phyloP scores from a whole-genome alignment of 2,113 vertebrate genomes.

The Numida meleagris region DNA sequence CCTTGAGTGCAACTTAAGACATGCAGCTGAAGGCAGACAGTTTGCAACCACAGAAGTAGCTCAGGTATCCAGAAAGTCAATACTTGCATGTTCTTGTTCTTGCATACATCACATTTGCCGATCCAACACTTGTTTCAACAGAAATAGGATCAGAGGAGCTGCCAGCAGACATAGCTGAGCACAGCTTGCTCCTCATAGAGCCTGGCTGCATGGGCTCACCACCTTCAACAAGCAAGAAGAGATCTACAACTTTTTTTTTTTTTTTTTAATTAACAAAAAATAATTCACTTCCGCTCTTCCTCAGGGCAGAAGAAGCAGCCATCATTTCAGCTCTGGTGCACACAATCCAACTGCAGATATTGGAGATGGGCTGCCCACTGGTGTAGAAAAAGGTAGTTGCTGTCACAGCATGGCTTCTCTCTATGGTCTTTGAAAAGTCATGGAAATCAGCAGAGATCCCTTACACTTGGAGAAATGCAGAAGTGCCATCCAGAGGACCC shows the following conservation, averaged over 20 bases:
- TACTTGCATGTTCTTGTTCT: not conserved
- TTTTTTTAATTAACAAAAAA: not conserved
- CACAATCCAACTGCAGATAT: not conserved
- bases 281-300: not conserved
- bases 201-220: accelerated
- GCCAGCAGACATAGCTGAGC: not conserved
- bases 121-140: not conserved
- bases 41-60: constrained; percentile 1
- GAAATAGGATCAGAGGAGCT: not conserved
- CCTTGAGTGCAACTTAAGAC: accelerated
- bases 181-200: not conserved
- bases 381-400: not conserved
- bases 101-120: constrained; percentile 12
- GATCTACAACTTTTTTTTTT: not conserved
- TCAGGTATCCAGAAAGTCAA: constrained; percentile 28
- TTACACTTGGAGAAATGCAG: not conserved
- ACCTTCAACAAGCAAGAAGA: not conserved
- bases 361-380: not conserved
- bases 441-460: not conserved
- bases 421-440: not conserved
- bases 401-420: accelerated
- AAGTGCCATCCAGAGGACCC: not conserved
- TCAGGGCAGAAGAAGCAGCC: not conserved
- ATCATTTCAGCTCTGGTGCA: not conserved
- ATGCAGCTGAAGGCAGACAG: not conserved